These are phyloP conservation scores for Trachelipus rathkii DNA, from an alignment of 1,140 invertebrate species.

Conservation along the genomic window DNA sequence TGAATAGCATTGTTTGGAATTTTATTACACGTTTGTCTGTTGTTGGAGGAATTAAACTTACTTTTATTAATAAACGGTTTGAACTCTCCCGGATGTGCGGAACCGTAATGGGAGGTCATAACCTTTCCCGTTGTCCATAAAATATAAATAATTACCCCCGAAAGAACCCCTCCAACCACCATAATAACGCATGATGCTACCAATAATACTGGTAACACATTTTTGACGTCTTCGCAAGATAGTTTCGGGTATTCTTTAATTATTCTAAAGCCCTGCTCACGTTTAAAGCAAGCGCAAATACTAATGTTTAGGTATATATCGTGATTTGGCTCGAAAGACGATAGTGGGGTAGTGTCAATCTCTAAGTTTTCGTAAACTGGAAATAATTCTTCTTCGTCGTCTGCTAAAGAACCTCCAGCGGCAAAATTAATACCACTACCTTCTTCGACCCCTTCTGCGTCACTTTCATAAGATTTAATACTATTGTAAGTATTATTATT, in stretches of 20 bases:
- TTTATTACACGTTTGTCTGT: neutral
- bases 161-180: neutral
- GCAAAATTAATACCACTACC: neutral
- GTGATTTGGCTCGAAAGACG: neutral
- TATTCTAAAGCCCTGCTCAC: neutral
- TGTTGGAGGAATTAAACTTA: neutral
- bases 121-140: neutral
- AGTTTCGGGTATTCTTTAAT: neutral
- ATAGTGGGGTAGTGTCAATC: neutral
- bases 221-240: neutral
- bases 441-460: neutral
- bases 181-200: neutral
- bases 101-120: neutral
- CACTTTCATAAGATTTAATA: neutral
- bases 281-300: neutral
- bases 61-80: neutral
- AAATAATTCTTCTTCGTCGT: neutral
- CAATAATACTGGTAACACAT: neutral
- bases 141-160: neutral
- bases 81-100: neutral
- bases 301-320: neutral
- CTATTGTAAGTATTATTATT: neutral
- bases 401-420: neutral
- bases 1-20: too few relatives aligned
- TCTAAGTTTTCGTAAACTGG: neutral